These are phyloP conservation scores for Physella acuta DNA, from an alignment of 1,140 invertebrate species.

Conservation along the genomic window DNA sequence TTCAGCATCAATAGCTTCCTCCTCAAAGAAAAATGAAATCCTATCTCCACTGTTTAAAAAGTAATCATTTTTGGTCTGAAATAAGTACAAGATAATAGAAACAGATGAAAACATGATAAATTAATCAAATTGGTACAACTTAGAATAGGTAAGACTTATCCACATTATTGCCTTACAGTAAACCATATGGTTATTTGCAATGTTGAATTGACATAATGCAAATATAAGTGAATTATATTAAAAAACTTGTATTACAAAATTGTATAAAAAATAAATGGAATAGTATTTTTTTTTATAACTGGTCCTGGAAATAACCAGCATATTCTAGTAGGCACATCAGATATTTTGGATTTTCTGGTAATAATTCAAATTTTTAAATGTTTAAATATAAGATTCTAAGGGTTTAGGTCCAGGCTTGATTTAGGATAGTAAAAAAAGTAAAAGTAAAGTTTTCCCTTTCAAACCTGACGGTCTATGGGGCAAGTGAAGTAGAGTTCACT, in stretches of 20 bases:
- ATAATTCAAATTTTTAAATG: too few relatives aligned
- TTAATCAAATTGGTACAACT: background rate
- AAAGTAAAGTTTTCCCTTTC: too few relatives aligned
- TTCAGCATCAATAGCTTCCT: constrained; percentile 74
- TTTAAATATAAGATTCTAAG: too few relatives aligned
- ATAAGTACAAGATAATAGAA: constrained; percentile 6
- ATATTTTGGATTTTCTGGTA: too few relatives aligned
- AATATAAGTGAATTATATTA: background rate
- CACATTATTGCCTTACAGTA: background rate
- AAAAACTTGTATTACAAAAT: background rate
- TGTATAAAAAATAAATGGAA: too few relatives aligned
- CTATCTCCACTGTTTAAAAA: constrained; percentile 91
- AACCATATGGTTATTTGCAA: background rate
- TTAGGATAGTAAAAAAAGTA: too few relatives aligned
- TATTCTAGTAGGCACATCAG: too few relatives aligned
- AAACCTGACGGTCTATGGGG: too few relatives aligned
- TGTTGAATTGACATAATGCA: background rate
- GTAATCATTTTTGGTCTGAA: constrained; percentile 66
- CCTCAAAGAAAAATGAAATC: constrained; percentile 89
- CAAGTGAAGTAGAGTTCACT: too few relatives aligned
- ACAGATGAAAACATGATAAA: background rate
- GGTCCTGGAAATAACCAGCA: too few relatives aligned
- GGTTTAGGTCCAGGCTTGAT: too few relatives aligned
- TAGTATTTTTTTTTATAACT: too few relatives aligned
- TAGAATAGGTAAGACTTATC: background rate